Evolutionary conservation across 1,140 invertebrate genomes (phyloP), one percentile per base, ranked within the genome.

Genomic region (Ooceraea biroi): DNA sequence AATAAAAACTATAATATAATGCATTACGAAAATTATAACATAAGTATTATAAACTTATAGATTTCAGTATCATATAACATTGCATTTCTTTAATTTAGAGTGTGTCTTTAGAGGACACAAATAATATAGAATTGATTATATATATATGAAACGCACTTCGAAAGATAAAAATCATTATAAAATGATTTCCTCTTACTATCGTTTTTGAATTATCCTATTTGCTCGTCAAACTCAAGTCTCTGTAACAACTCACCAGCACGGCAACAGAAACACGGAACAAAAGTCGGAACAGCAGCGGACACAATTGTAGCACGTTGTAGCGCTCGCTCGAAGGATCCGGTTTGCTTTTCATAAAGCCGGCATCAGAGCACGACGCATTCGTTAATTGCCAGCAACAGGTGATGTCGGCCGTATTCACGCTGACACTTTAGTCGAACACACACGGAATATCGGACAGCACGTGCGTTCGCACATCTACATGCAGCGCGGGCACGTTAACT

Each of bases 371-470:
- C 55, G 60, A 84, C 55, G 77, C 77, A 83, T 83, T 83, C 61
- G 82, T 85, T 89, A 89, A 90, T 90, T 89, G 86, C 46, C 86
- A 89, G 89, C 89, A 90, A 90, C 89, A 90, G 88, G 89, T 90
- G 88, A 88, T 74, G 76, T 78, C 68, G 83, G 36, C 46, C 71
- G 58, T 84, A 78, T 72, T 58, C 65, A 58, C 65, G 72, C 55
- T 84, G 85, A 84, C 82, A 87, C 69, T 87, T 84, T 55, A 74
- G 48, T 66, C 73, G 74, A 57, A 65, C 82, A 87, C 82, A 87
- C 58, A 71, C 63, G 27, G 85, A 84, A 88, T 80, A 80, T 84
- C 74, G 82, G 58, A 58, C 55, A 65, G 66, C 55, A 73, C 44
- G n/a, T 27, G 14, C 36, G 5, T 60, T 57, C 65, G 5, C 8